These are phyloP conservation scores for Chionodraco myersi DNA, from an alignment of 2,113 vertebrate species.

Conservation along the genomic window DNA sequence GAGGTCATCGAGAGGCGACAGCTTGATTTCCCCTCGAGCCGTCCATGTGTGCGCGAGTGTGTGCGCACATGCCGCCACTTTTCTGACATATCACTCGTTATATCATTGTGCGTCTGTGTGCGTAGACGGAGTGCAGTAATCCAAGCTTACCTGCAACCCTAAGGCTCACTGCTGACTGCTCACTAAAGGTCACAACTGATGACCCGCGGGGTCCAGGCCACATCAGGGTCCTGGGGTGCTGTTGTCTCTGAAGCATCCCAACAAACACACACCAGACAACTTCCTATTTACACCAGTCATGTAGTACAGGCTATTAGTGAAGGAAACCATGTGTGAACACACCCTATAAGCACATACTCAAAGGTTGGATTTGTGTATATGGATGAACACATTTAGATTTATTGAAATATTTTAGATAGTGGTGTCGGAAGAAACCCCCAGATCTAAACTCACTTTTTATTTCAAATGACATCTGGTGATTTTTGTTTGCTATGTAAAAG, in stretches of 20 bases:
- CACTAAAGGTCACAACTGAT: conserved; percentile 79
- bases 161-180: conserved; percentile 83
- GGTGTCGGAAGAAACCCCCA: background rate
- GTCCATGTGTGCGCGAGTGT: conserved; percentile 48
- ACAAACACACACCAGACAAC: background rate
- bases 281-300: background rate
- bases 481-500: background rate
- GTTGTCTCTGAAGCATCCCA: conserved; percentile 37
- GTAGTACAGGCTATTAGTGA: background rate
- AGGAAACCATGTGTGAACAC: background rate
- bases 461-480: background rate
- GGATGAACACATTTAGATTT: background rate
- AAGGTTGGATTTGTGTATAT: background rate
- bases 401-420: background rate
- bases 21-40: conserved; percentile 76
- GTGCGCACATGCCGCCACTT: conserved; percentile 39
- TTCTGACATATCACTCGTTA: conserved; percentile 62
- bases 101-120: conserved; percentile 36
- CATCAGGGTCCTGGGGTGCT: conserved; percentile 86
- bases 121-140: conserved; percentile 48
- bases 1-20: conserved; percentile 74
- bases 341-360: background rate
- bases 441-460: background rate
- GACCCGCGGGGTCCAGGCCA: conserved; percentile 86
- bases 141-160: conserved; percentile 67